A percentile compares a stretch with the other conserved stretches of the same genome.
Conservation (phyloP, 1,140 invertebrate genomes). For the Radopholus similis region DNA sequence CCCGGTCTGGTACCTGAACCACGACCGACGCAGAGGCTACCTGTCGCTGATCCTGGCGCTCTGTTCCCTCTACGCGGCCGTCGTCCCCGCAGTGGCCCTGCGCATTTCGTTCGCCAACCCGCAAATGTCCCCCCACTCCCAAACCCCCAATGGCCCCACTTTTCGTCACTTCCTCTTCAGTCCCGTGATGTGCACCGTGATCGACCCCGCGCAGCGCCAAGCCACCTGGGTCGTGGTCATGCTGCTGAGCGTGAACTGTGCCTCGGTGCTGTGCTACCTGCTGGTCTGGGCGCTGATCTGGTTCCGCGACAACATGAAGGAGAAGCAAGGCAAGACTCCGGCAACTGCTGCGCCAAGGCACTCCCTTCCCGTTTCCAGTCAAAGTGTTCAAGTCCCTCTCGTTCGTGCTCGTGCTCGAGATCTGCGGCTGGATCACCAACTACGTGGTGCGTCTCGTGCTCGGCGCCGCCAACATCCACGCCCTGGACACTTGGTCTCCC, state of each 20-base stretch:
- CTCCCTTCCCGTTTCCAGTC: not conserved
- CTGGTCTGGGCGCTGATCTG: not conserved
- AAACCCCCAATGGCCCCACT: not conserved
- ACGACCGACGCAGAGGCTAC: not conserved
- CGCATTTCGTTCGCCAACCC: conserved; percentile 1
- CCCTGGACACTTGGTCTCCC: conserved; percentile 4
- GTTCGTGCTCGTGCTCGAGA: conserved; percentile 5
- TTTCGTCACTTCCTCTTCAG: not conserved
- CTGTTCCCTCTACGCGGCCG: not conserved
- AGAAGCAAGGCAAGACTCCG: not conserved
- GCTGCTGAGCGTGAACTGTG: not conserved
- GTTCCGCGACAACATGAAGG: not conserved
- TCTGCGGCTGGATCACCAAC: conserved; percentile 8
- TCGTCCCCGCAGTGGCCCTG: not conserved
- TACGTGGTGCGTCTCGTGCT: conserved; percentile 4
- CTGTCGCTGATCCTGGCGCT: not conserved
- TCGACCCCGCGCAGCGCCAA: conserved; percentile 2
- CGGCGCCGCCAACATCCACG: not conserved
- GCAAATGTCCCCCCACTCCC: not conserved
- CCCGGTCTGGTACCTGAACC: conserved; percentile 7
- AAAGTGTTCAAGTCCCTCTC: conserved; percentile 16
- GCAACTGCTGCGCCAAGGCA: not conserved
- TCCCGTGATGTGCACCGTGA: conserved; percentile 19
- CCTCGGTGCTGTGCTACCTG: conserved; percentile 3
- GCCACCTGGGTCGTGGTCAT: conserved; percentile 12